Percentiles rank a stretch among this genome's conserved stretches.
These are phyloP conservation scores for Danio albolineatus DNA, from an alignment of 2,797 vertebrate species.

Conservation along the genomic window DNA sequence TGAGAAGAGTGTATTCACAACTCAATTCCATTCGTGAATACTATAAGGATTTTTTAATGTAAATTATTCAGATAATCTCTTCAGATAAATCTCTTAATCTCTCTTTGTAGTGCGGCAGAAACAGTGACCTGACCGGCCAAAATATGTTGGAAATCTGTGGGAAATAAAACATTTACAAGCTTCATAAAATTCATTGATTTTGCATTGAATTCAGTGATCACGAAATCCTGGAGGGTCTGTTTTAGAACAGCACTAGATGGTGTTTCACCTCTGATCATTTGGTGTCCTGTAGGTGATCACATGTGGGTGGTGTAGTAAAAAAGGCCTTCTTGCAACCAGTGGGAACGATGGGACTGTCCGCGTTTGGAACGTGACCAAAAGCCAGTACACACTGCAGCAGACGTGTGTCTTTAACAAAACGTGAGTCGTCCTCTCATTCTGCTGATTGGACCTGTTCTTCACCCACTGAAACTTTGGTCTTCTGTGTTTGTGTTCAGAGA, in stretches of 20 bases:
- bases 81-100: too few relatives aligned
- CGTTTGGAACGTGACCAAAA: conserved; percentile 96
- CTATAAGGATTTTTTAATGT: too few relatives aligned
- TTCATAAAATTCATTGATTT: too few relatives aligned
- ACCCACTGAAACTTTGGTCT: not conserved
- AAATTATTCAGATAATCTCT: too few relatives aligned
- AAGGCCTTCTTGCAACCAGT: conserved; percentile 92
- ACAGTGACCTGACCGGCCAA: too few relatives aligned
- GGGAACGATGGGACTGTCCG: conserved; percentile 94
- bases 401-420: conserved; percentile 93
- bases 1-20: too few relatives aligned
- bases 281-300: conserved; percentile 86
- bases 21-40: too few relatives aligned
- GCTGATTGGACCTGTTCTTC: not conserved
- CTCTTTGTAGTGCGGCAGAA: too few relatives aligned
- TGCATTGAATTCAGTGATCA: not conserved
- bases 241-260: not conserved
- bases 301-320: conserved; percentile 92
- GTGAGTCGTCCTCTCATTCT: conserved; percentile 63
- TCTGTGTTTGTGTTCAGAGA: conserved; percentile 78
- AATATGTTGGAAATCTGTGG: too few relatives aligned
- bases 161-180: too few relatives aligned
- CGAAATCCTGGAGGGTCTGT: not conserved
- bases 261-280: not conserved
- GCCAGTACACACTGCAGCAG: conserved; percentile 93